Evolutionary conservation across 2,113 vertebrate genomes (phyloP).

Genomic region (Ochotona princeps): DNA sequence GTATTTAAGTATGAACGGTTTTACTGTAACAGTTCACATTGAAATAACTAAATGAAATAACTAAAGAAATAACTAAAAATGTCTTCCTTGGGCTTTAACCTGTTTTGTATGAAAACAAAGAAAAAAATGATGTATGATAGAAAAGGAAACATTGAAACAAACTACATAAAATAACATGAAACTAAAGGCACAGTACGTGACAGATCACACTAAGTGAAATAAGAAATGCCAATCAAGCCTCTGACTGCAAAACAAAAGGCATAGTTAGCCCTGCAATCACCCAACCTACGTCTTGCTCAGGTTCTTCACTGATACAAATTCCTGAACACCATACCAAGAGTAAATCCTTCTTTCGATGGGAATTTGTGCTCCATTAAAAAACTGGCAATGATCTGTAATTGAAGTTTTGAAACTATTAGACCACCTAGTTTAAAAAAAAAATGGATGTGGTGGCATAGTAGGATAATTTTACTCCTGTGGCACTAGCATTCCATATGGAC

Average conservation of each 20-base stretch:
- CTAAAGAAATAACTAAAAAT: background rate
- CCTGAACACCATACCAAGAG: background rate
- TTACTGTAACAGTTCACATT: slow-evolving; percentile 23
- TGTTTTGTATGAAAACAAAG: slow-evolving; percentile 11
- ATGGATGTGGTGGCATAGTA: no score
- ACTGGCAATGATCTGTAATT: background rate
- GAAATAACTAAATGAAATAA: background rate
- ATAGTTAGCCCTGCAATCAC: background rate
- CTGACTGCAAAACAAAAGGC: background rate
- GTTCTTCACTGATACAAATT: background rate
- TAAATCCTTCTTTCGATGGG: background rate
- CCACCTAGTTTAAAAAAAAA: background rate
- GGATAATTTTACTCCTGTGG: no score
- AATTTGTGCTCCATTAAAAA: slow-evolving; percentile 27
- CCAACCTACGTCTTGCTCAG: background rate
- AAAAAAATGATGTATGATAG: background rate
- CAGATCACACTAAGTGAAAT: slow-evolving; percentile 1
- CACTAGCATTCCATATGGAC: no score
- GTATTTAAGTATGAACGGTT: background rate
- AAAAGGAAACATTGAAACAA: slow-evolving; percentile 42
- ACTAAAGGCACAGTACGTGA: background rate
- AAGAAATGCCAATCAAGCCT: background rate
- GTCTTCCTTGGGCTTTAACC: slow-evolving; percentile 17
- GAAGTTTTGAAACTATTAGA: background rate
- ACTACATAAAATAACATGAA: background rate